Evolutionary conservation across 2,797 vertebrate species (phyloP), one percentile per base, ranked within the genome.

Genomic region (Tragelaphus oryx): DNA sequence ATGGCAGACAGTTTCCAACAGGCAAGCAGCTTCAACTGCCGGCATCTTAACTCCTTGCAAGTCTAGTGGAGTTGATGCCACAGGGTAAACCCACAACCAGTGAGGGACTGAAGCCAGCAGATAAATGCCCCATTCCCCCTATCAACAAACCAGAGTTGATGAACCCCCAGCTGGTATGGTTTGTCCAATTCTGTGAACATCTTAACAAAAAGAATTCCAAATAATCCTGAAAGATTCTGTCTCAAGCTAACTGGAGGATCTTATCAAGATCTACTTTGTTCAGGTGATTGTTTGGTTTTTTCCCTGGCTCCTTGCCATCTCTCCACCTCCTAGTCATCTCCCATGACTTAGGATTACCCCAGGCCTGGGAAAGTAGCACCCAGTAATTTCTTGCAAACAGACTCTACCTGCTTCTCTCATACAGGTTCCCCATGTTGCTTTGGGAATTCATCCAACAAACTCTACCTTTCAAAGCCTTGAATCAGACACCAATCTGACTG

Each of bases 401-500:
- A 88, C 89, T 90, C 79, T 85, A 96, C 94, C 95, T 91, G 94
- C 74, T 94, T 94, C 95, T 96, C 87, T 75, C 80, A 89, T 54
- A 85, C 93, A 91, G 90, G 94, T 96, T 95, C 62, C 74, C 96
- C 59, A 13, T 83, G 94, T 93, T 96, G 93, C 95, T 97, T 95
- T 96, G 97, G 97, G 97, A 97, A 95, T 96, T 96, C 91, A 92
- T 94, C 96, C 95, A 97, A 97, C 91, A 96, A 83, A 92, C 90
- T 96, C 93, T 96, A 88, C 94, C 50, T 97, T 97, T 98, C 97
- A 97, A 97, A 97, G 94, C 71, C 76, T 95, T 92, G 65, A 98
- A 97, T 97, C 96, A 97, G 96, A 97, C 97, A 97, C 95, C 78
- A 20, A 97, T 97, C 96, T 96, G 95, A 95, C 96, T 71, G 91